Base-by-base conservation (phyloP, 2,888 invertebrate species). In the Malthinus flaveolus region DNA sequence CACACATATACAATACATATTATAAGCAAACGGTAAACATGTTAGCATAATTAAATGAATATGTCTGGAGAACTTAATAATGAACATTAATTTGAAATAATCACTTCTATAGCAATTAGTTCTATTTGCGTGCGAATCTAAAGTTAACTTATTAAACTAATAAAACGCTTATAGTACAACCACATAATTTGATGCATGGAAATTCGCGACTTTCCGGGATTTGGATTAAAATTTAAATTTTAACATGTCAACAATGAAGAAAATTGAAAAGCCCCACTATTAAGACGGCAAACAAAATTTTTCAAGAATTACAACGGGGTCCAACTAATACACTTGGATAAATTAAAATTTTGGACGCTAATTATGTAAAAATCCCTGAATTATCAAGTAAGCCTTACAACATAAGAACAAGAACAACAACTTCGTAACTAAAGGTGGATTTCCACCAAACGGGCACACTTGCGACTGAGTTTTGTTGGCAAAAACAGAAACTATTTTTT, bases 51-150 rank as follows among this genome's bases (percentile, higher is more conserved):
- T 62, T 59, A 59, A 42, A 59, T 50, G 35, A 51, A 32, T 49
- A 53, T 53, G 56, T 56, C 47, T 7, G 23, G 59, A 62, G 62
- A 47, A 49, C 39, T 56, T 48, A 56, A 42, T 56, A 62, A 59
- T 53, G 51, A 53, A 48, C 52, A 33, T 52, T 62, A 62, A 62
- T 62, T 59, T 50, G 49, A 53, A 62, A 56, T 62, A 53, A 62
- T 59, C 53, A 49, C 62, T 39, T 42, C 39, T 35, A 32, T n/a
- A 34, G 42, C 39, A 51, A 47, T 47, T 39, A 35, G 49, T 33
- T n/a, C 1, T 31, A n/a, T 32, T 32, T 56, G 56, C 49, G 45
- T 37, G 42, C 42, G 48, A 48, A 54, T 49, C 56, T 56, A 45
- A 45, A 45, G 34, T 56, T 51, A 42, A 39, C 36, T 33, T 55